Conservation (phyloP, 35 echinoderm and acorn worm genomes). For the Lytechinus variegatus region DNA sequence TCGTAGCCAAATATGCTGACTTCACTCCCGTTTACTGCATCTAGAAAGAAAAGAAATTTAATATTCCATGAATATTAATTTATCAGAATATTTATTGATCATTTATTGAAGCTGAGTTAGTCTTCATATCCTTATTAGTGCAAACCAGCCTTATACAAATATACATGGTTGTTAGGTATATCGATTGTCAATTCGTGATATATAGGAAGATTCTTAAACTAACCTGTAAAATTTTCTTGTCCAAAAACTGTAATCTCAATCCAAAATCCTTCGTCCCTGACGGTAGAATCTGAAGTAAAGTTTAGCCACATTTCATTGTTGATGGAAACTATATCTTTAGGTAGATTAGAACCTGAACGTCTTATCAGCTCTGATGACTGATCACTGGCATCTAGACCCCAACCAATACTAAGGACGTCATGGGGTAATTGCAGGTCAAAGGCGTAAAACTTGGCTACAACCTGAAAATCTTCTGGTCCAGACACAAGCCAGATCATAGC, state of each 20-base stretch:
- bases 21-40: too few species aligned
- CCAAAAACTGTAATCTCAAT: not conserved
- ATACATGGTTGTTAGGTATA: too few species aligned
- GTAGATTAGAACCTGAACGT: not conserved
- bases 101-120: too few species aligned
- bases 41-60: too few species aligned
- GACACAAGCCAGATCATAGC: not conserved
- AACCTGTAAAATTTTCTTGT: not conserved
- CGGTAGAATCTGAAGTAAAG: not conserved
- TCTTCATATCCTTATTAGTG: too few species aligned
- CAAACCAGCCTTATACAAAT: too few species aligned
- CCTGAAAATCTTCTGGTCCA: not conserved
- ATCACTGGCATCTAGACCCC: not conserved
- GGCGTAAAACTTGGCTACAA: not conserved
- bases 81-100: too few species aligned
- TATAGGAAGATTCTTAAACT: too few species aligned
- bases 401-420: constrained; percentile 14
- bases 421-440: not conserved
- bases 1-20: not conserved
- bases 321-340: not conserved
- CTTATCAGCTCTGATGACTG: not conserved
- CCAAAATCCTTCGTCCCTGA: not conserved
- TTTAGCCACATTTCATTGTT: constrained; percentile 10
- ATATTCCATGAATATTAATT: too few species aligned
- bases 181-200: too few species aligned